These are phyloP conservation scores for Andrena praecox DNA, from an alignment of 2,888 invertebrate species.

Conservation along the genomic window DNA sequence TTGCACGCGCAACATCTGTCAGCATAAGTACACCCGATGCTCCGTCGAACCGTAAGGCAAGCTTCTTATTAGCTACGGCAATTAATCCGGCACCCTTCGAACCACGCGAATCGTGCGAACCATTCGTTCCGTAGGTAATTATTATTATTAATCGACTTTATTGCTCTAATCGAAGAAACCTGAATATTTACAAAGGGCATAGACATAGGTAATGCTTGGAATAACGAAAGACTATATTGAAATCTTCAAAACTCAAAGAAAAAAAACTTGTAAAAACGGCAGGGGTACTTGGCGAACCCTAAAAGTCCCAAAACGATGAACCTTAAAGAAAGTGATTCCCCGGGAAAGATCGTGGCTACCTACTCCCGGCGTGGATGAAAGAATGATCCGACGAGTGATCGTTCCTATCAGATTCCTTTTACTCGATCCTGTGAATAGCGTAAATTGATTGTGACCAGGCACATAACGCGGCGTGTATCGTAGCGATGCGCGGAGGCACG, in stretches of 20 bases:
- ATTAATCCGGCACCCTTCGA: neutral
- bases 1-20: slow-evolving; percentile 1
- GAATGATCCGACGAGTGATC: neutral
- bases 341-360: too few species aligned
- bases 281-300: too few species aligned
- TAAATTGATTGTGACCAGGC: neutral
- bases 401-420: neutral
- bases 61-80: neutral
- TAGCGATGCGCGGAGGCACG: neutral
- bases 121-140: neutral
- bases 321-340: too few species aligned
- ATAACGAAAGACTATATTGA: too few species aligned
- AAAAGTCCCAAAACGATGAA: too few species aligned
- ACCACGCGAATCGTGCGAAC: neutral
- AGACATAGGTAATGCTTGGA: too few species aligned
- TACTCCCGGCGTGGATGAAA: too few species aligned
- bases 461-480: neutral
- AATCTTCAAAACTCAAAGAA: too few species aligned
- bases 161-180: too few species aligned
- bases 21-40: neutral
- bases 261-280: too few species aligned
- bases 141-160: too few species aligned
- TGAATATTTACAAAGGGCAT: too few species aligned
- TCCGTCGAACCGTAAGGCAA: neutral
- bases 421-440: neutral